Percentiles rank a stretch among this genome's conserved stretches.
phyloP scores from a whole-genome alignment of 2,888 invertebrate species.

The Petrophora chlorosata region DNA sequence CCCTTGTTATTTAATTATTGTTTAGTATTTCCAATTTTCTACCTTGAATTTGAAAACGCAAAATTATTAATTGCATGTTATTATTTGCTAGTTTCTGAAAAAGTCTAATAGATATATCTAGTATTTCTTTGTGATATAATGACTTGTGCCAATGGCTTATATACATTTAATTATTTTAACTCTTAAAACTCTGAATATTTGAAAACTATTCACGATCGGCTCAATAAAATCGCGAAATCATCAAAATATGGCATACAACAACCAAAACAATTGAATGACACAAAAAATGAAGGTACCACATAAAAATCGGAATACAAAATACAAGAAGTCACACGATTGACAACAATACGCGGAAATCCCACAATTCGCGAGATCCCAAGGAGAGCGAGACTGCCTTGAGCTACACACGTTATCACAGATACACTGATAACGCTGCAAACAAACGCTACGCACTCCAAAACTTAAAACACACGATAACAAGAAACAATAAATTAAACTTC shows the following conservation, averaged over 20 bases:
- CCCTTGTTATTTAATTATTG: too few relatives aligned
- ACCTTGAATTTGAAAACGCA: too few relatives aligned
- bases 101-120: too few relatives aligned
- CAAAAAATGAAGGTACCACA: constrained; percentile 21
- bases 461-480: constrained; percentile 49
- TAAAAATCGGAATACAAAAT: constrained; percentile 18
- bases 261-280: constrained; percentile 12
- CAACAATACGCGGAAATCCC: constrained; percentile 41
- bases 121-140: too few relatives aligned
- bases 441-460: constrained; percentile 37
- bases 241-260: constrained; percentile 3
- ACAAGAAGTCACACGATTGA: constrained; percentile 29
- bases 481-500: constrained; percentile 55
- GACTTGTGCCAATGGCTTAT: too few relatives aligned
- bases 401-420: constrained; percentile 48
- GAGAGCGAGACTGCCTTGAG: constrained; percentile 48
- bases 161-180: too few relatives aligned
- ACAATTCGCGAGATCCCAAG: constrained; percentile 48
- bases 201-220: too few relatives aligned
- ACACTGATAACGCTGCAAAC: constrained; percentile 51
- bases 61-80: too few relatives aligned
- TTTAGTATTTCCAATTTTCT: too few relatives aligned
- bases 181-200: too few relatives aligned
- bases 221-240: too few relatives aligned
- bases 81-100: too few relatives aligned